Percentiles rank a stretch among this genome's conserved stretches.
Conservation (phyloP, 2,888 invertebrate genomes). For the Amblyteles armatorius region DNA sequence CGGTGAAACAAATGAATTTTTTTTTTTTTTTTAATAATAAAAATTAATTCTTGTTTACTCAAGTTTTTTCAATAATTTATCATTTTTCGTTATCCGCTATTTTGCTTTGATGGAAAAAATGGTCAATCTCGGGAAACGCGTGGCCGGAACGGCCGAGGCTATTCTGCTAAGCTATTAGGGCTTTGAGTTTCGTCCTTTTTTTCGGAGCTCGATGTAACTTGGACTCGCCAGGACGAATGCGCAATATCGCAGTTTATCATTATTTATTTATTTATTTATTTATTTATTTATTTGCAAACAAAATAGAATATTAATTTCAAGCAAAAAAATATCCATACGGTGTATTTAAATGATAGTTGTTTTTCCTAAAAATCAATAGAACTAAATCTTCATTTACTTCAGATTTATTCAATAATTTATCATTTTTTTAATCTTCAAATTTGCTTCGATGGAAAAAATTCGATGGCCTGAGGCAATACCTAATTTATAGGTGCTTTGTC, state of each 20-base stretch:
- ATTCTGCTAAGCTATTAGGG: not conserved
- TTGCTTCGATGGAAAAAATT: not conserved
- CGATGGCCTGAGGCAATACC: too few relatives aligned
- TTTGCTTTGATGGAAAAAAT: not conserved
- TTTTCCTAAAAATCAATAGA: not conserved
- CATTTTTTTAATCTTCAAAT: too few relatives aligned
- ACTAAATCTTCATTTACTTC: not conserved
- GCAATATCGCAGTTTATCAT: not conserved
- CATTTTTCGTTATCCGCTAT: too few relatives aligned
- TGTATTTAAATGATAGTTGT: too few relatives aligned
- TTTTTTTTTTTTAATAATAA: not conserved
- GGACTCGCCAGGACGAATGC: not conserved
- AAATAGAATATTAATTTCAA: not conserved
- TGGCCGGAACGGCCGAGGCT: too few relatives aligned
- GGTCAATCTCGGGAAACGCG: too few relatives aligned
- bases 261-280: constrained; percentile 84
- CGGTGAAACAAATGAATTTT: not conserved
- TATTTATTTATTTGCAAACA: too few relatives aligned
- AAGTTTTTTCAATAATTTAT: not conserved
- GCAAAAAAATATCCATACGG: too few relatives aligned
- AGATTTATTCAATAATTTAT: not conserved
- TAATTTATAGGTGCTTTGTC: not conserved
- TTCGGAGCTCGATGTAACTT: not conserved
- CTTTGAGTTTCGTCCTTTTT: not conserved
- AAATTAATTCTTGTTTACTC: not conserved